phyloP scores from a whole-genome alignment of 2,888 invertebrate species.

The Drosophila antonietae region DNA sequence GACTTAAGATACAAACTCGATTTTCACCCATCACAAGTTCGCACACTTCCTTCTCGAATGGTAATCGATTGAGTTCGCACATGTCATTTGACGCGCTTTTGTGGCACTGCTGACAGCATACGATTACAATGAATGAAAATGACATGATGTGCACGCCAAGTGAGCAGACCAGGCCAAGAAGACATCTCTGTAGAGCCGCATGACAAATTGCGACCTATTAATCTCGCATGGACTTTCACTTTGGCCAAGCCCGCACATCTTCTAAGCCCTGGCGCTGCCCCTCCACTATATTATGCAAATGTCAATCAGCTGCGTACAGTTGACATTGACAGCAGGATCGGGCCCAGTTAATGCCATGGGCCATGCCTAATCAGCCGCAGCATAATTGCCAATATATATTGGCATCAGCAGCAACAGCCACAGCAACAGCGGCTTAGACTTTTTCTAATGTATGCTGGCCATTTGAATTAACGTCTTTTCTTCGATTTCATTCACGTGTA shows the following conservation, averaged over 20 bases:
- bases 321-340: constrained; percentile 67
- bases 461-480: constrained; percentile 58
- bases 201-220: constrained; percentile 77
- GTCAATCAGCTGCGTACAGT: constrained; percentile 61
- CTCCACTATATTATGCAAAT: constrained; percentile 64
- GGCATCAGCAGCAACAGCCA: constrained; percentile 20
- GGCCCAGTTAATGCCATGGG: constrained; percentile 38
- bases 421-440: constrained; percentile 16
- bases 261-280: constrained; percentile 10
- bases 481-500: constrained; percentile 72
- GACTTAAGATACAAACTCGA: constrained; percentile 65
- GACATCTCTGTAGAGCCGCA: constrained; percentile 44
- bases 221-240: constrained; percentile 75
- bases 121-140: constrained; percentile 68
- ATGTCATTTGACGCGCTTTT: constrained; percentile 73
- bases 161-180: constrained; percentile 39
- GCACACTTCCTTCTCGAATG: constrained; percentile 70
- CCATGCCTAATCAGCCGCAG: constrained; percentile 48
- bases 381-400: constrained; percentile 70
- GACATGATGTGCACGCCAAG: constrained; percentile 68
- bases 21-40: constrained; percentile 51
- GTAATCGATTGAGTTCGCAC: constrained; percentile 77
- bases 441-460: constrained; percentile 49
- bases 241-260: constrained; percentile 43
- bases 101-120: constrained; percentile 74